Evolutionary conservation across 2,797 vertebrate species (phyloP).

Genomic region (Sebastiscus albofasciatus): DNA sequence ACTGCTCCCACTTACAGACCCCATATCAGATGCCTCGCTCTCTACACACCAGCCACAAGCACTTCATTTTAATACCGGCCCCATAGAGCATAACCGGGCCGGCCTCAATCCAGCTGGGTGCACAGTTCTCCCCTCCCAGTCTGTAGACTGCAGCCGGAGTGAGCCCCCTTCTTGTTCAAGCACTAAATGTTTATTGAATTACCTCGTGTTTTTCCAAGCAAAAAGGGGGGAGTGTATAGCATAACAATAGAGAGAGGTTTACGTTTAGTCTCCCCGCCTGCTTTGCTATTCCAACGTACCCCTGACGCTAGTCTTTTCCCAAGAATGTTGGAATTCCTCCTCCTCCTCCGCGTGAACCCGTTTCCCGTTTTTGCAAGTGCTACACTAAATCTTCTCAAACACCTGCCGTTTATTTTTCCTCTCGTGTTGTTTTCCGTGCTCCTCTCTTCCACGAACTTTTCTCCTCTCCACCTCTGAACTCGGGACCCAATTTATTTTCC

Average conservation of each 20-base stretch:
- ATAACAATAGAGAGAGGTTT: slow-evolving; percentile 70
- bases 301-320: slow-evolving; percentile 68
- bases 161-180: slow-evolving; percentile 49
- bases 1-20: slow-evolving; percentile 63
- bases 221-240: slow-evolving; percentile 43
- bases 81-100: slow-evolving; percentile 41
- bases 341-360: slow-evolving; percentile 54
- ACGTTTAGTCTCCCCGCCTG: slow-evolving; percentile 52
- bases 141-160: slow-evolving; percentile 21
- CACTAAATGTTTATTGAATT: slow-evolving; percentile 73
- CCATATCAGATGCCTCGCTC: slow-evolving; percentile 66
- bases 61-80: slow-evolving; percentile 70
- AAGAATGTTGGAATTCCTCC: slow-evolving; percentile 72
- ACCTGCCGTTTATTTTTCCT: slow-evolving; percentile 81
- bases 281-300: slow-evolving; percentile 49
- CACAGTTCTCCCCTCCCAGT: background rate
- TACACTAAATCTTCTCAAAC: slow-evolving; percentile 80
- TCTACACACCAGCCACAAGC: slow-evolving; percentile 65
- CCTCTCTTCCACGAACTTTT: slow-evolving; percentile 45
- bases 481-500: slow-evolving; percentile 62
- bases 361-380: slow-evolving; percentile 70
- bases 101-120: slow-evolving; percentile 34
- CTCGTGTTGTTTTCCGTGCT: slow-evolving; percentile 58
- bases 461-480: slow-evolving; percentile 61
- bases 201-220: slow-evolving; percentile 58